Base-by-base conservation (phyloP, 2,888 invertebrate genomes). In the Platycheirus albimanus region DNA sequence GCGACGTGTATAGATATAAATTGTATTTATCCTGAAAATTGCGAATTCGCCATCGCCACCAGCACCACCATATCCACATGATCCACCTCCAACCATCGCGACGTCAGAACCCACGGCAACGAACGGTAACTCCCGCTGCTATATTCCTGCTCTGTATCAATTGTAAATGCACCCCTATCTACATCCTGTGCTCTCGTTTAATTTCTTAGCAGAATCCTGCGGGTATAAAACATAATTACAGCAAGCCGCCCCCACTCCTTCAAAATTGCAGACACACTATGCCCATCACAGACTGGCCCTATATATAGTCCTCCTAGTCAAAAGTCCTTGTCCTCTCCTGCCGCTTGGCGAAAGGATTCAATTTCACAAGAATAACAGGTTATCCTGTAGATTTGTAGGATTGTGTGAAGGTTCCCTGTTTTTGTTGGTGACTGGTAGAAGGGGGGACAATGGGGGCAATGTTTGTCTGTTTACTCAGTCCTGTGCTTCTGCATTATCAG, bases 221-320 rank as follows among this genome's bases (percentile, higher is more conserved):
- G 83, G 83, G 83, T 83, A 83, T 83, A 83, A 83, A 83, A 83
- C 83, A 83, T 78, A 83, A 83, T 83, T 83, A 72, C 83, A 83
- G 43, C 49, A 63, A 77, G 76, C 43, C 74, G 41, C 49, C 70
- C 56, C 13, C 38, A 11, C 10, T 24, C 64, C 58, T 8, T 6
- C 24, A 3, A 24, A 24, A 20, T 28, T 38, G 2, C 19, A 52
- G 56, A 64, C 63, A 56, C 49, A 7, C 1, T 43, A 17, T 20
- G 56, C 30, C 45, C 58, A 52, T 4, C 30, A 33, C 52, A 19
- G 74, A 17, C 66, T 71, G 66, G 71, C 54, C 51, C 70, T 81
- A n/a, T n/a, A n/a, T n/a, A n/a, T n/a, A 63, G 70, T 76, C 64
- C 80, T 70, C 71, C 61, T 61, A 45, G 43, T 41, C 61, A 58